These are phyloP conservation scores for Anoplius nigerrimus DNA, from an alignment of 2,888 invertebrate genomes.

Conservation along the genomic window DNA sequence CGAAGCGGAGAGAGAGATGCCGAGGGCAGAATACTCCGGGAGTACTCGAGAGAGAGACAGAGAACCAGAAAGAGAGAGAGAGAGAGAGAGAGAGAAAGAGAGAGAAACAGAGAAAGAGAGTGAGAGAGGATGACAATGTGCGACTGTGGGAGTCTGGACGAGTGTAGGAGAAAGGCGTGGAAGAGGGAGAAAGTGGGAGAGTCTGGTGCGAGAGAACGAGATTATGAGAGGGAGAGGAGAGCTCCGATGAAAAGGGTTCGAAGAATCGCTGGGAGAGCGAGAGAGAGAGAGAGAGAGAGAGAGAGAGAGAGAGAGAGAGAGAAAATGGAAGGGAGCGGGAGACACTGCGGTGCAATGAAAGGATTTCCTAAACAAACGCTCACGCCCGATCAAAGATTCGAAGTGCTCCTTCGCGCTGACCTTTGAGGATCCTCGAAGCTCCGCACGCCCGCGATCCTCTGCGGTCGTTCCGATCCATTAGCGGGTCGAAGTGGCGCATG, in stretches of 20 bases:
- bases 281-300: not conserved
- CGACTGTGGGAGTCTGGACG: not conserved
- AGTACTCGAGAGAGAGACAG: not conserved
- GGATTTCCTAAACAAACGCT: constrained; percentile 38
- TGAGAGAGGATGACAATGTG: not conserved
- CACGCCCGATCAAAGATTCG: constrained; percentile 33
- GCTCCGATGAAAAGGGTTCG: not conserved
- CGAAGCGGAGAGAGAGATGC: not conserved
- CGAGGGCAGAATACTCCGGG: too few relatives aligned
- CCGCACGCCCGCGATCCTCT: not conserved
- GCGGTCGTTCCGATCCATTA: constrained; percentile 7
- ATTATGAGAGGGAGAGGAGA: not conserved
- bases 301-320: not conserved
- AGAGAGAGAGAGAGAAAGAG: not conserved
- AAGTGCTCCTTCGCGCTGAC: constrained; percentile 12
- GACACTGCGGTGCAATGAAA: constrained; percentile 11
- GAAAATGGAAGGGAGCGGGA: not conserved
- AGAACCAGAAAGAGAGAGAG: too few relatives aligned
- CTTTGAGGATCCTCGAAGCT: constrained; percentile 5
- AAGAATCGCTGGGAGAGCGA: not conserved
- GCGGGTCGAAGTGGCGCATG: not conserved
- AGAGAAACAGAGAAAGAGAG: not conserved
- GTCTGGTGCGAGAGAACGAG: not conserved
- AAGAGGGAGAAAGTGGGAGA: not conserved
- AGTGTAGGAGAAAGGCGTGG: not conserved